phyloP scores from a whole-genome alignment of 2,888 invertebrate species.

The Pantelozetes paolii region DNA sequence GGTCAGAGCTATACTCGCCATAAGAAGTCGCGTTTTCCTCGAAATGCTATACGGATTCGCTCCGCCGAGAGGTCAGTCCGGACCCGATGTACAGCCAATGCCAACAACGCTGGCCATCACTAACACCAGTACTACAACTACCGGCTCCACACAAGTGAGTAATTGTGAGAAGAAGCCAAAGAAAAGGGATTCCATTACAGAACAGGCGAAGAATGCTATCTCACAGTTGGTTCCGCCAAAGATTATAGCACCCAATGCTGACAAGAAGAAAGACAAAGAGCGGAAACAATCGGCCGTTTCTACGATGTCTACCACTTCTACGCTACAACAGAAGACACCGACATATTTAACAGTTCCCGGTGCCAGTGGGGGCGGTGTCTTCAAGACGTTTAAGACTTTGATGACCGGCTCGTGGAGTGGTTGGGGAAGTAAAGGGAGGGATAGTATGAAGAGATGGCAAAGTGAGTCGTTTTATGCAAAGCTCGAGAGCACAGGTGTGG shows the following conservation, averaged over 20 bases:
- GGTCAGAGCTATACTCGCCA: slow-evolving; percentile 83
- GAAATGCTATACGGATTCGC: slow-evolving; percentile 93
- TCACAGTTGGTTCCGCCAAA: slow-evolving; percentile 42
- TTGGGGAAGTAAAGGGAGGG: slow-evolving; percentile 47
- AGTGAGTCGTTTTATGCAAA: slow-evolving; percentile 49
- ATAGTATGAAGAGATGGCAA: slow-evolving; percentile 49
- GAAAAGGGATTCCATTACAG: slow-evolving; percentile 43
- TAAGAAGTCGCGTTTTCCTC: slow-evolving; percentile 83
- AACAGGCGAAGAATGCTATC: slow-evolving; percentile 41
- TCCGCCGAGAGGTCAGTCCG: slow-evolving; percentile 55
- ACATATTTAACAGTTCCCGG: slow-evolving; percentile 45
- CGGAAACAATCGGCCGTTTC: slow-evolving; percentile 36
- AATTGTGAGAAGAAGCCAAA: not conserved
- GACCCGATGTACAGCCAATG: slow-evolving; percentile 20
- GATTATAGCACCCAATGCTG: slow-evolving; percentile 41
- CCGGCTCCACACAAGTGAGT: not conserved
- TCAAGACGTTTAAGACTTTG: slow-evolving; percentile 46
- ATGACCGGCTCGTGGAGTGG: slow-evolving; percentile 48
- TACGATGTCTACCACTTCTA: slow-evolving; percentile 34
- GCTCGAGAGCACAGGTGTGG: slow-evolving; percentile 54
- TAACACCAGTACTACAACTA: slow-evolving; percentile 3
- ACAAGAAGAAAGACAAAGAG: slow-evolving; percentile 42
- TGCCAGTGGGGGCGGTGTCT: slow-evolving; percentile 39
- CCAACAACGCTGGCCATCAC: not conserved
- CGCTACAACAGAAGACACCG: slow-evolving; percentile 38